Base-by-base conservation (phyloP, 2,888 invertebrate species). In the Cheilosia scutellata region DNA sequence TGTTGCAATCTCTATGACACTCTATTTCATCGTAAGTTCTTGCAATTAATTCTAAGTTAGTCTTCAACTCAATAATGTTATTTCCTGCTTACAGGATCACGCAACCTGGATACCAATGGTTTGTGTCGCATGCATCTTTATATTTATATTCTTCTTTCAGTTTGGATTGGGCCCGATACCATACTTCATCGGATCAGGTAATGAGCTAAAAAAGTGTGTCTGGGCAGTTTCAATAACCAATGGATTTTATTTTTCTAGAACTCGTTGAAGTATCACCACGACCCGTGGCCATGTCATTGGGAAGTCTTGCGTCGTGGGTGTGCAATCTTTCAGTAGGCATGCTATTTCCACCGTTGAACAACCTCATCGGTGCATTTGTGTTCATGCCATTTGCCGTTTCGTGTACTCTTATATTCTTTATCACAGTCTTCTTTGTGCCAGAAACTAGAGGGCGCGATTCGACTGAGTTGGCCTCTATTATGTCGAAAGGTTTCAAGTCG, bases 141-240 rank as follows among this genome's bases (percentile, higher is more conserved):
- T 93, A 0, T 97, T 95, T 90, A 96, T 97, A 25, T 92, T 96
- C 29, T 95, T 95, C 84, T 97, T 96, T 90, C 96, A 97, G 66
- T 92, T 97, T 78, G 97, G 97, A 0, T 93, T 97, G n/a, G 97
- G 97, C 0, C 97, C 97, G 0, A 96, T 97, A 89, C 96, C 97
- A 0, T 97, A 95, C 91, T 97, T 97, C 89, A 95, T 97, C 79
- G 97, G 96, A n/a, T 95, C 96, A 82, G 95, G 95, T 95, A 87
- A 88, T 16, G 9, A 37, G 4, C 37, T 11, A 90, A 89, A 27
- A n/a, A 6, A 11, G 0, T 51, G 25, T 1, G 4, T 37, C 4
- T 11, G 13, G 13, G 5, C 33, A 49, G 13, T 7, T 33, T n/a
- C 2, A 7, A n/a, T 27, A 5, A 5, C 11, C 1, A 9, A 27